Base-by-base conservation (phyloP, 2,888 invertebrate genomes). In the Drosophila fulvimacula region DNA sequence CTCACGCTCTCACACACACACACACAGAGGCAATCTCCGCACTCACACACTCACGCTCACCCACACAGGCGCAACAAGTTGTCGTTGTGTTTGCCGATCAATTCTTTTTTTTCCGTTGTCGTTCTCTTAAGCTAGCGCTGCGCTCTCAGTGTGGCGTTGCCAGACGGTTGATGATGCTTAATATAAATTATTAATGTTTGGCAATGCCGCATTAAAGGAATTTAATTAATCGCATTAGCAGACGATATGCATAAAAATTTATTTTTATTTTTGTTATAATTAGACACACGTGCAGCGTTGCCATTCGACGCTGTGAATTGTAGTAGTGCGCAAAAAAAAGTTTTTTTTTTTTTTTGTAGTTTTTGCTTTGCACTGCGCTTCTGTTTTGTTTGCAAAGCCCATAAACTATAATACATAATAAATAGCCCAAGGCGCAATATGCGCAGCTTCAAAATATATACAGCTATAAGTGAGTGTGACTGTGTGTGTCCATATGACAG, bases 341-440 rank as follows among this genome's bases (percentile, higher is more conserved):
- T 60, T 36, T 36, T 36, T 6, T n/a, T 24, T 11, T n/a, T 21
- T 34, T 51, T 2, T 10, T 51, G 27, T 27, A 5, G 27, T 27
- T 49, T 15, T 34, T 51, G 34, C 73, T 66, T 68, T 61, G 69
- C 60, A 46, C 13, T 59, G 38, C 51, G 64, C 58, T 82, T 71
- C 64, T 80, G 59, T 69, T 59, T 64, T 78, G 74, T 60, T 66
- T 68, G 75, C 70, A 46, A 58, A 59, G 49, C 70, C 70, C 76
- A 65, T 68, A 83, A 77, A 83, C 73, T 63, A 73, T 69, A 82
- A 78, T 85, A 82, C 80, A 77, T 79, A 88, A 86, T 86, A 88
- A 86, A 81, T 83, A 78, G 72, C 71, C 69, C 77, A 80, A 80
- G 86, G 83, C 86, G 89, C 87, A 86, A 83, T 88, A 83, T 86